Base-by-base conservation (phyloP, 2,797 vertebrate genomes). In the Halcyon badia region DNA sequence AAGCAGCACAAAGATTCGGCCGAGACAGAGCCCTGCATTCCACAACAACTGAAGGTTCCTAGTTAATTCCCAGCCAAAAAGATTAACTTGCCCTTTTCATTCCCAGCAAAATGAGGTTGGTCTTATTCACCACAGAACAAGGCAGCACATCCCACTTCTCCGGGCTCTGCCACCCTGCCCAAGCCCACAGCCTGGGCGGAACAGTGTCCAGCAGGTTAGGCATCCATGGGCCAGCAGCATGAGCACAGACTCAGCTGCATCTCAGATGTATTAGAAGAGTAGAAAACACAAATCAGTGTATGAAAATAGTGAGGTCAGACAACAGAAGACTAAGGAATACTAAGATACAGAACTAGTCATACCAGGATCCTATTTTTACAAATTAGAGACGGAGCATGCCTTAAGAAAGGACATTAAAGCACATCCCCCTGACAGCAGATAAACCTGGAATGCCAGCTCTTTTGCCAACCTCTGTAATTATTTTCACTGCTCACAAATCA, bases 271-370 rank as follows among this genome's bases (percentile, higher is more conserved):
- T 66, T 37, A 51, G 28, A 71, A 89, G 42, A 69, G n/a, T 18
- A 51, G 44, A 76, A 94, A 90, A 86, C 49, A 0, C 49, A 72
- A 84, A 77, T 33, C 46, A 7, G 39, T 10, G 2, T 70, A 94
- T 37, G 68, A 94, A 97, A 96, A 96, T 90, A 4, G 1, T 64
- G 81, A 94, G 86, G 56, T 73, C 70, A 94, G 89, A 95, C 90
- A 94, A 94, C 89, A 97, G 86, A 97, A 97, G 96, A 87, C 41
- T 95, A 94, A 95, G 82, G 57, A 88, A 95, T 80, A 85, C 89
- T 48, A 86, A 95, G 81, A 90, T 75, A 96, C 75, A 87, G 90
- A 98, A 96, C 93, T 81, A 75, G 86, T 96, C 75, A 54, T 78
- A 73, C 77, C 25, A 65, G 89, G 77, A 89, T 94, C 89, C 57